Base-by-base conservation (phyloP, 2,888 invertebrate species). In the Heliothis peltigera region DNA sequence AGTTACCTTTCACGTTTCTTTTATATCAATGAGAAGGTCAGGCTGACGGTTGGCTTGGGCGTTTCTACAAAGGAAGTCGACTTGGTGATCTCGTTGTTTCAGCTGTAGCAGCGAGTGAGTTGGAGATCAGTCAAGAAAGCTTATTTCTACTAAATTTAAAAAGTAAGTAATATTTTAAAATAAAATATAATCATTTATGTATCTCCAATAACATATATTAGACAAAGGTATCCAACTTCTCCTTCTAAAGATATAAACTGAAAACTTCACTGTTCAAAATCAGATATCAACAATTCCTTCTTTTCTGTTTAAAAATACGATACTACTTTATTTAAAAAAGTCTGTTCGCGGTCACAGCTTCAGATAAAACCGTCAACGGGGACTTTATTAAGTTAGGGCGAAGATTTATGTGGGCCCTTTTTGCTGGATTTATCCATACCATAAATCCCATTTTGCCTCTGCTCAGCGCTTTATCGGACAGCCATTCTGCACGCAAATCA, bases 381-480 rank as follows among this genome's bases (percentile, higher is more conserved):
- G 89, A 89, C 89, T 91, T 92, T 92, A 93, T 93, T 93, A 93
- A 91, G 89, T 92, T 89, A 85, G 83, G 85, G 83, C 63, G 84
- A 88, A 92, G 92, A 92, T 93, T 93, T 92, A 92, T 92, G 87
- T 80, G 87, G 82, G 87, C 87, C 90, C 89, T 92, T 93, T 92
- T 91, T 89, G 86, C 81, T 78, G 84, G 84, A 89, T 88, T 89
- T 92, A 91, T 91, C 91, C 91, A 85, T 84, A 84, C 84, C 87
- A 92, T 93, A 94, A 92, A 93, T 92, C 89, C 89, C 82, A 84
- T 90, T 91, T 88, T 85, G 87, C 85, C 87, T 88, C 85, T 84
- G 81, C 88, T 91, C 92, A 92, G 90, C 91, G 86, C 85, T 91
- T 91, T 93, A 92, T 93, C 92, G 84, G 84, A 69, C 80, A 80